These are phyloP conservation scores for Pygocentrus nattereri DNA, from an alignment of 2,797 vertebrate species.

Conservation along the genomic window DNA sequence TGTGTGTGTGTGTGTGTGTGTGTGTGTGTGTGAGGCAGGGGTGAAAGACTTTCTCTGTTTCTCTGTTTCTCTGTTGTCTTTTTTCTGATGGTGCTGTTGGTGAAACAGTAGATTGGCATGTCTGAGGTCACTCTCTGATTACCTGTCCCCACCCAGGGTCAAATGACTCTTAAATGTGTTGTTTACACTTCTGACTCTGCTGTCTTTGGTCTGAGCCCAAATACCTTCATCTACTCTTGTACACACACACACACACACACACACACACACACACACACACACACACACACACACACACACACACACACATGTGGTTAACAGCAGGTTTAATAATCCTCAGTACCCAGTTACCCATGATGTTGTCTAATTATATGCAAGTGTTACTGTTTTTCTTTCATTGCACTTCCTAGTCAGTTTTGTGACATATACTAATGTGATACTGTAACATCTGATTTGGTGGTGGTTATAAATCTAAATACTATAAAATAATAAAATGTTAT, in stretches of 20 bases:
- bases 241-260: not conserved
- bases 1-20: not conserved
- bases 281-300: not conserved
- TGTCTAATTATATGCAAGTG: too few relatives aligned
- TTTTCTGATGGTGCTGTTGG: constrained; percentile 58
- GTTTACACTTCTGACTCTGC: constrained; percentile 65
- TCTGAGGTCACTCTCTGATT: constrained; percentile 41
- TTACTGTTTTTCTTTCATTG: too few relatives aligned
- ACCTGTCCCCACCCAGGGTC: constrained; percentile 38
- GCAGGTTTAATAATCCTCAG: not conserved
- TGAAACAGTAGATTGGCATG: constrained; percentile 20
- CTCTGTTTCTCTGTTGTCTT: constrained; percentile 54
- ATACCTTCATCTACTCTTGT: constrained; percentile 73
- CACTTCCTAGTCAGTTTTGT: too few relatives aligned
- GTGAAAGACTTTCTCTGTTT: constrained; percentile 74
- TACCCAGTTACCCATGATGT: too few relatives aligned
- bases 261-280: not conserved
- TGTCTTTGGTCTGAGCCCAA: constrained; percentile 73
- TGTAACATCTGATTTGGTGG: too few relatives aligned
- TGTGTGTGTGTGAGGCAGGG: constrained; percentile 20
- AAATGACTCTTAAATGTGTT: constrained; percentile 52
- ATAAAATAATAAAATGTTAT: too few relatives aligned
- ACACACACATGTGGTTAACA: not conserved
- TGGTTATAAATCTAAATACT: too few relatives aligned
- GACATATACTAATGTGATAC: too few relatives aligned